Base-by-base conservation (phyloP, 2,888 invertebrate species). In the Ligdia adustata region DNA sequence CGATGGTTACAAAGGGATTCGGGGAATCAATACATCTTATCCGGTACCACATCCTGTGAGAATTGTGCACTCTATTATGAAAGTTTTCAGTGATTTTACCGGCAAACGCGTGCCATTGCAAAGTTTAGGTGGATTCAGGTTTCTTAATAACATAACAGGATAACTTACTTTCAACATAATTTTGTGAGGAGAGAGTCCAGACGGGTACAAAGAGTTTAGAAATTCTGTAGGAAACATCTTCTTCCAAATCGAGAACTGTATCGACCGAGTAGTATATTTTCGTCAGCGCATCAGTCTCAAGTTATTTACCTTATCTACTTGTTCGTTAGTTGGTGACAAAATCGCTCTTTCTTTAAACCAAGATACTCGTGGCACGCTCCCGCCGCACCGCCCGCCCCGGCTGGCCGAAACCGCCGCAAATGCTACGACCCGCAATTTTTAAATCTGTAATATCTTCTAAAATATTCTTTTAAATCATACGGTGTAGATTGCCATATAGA, bases 11-110 rank as follows among this genome's bases (percentile, higher is more conserved):
- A 24, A n/a, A 24, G 24, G 1, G 6, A 18, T 18, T 18, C 18
- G 4, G 18, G 18, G 18, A 18, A 18, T 18, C 18, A 18, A 18
- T 35, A 43, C 39, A 20, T 28, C 34, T 60, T 57, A 53, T 46
- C 55, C 58, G 39, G 54, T 54, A 46, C 56, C 57, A 53, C 56
- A 56, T 52, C 58, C 58, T 2, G 58, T 64, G 43, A 62, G 53
- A 55, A 61, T 60, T 52, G 53, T 58, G 53, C 60, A 57, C 50
- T 63, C 56, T 57, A 60, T 60, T 60, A 63, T 50, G 55, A 55
- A 57, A 47, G 46, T 57, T 60, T 62, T 60, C 5, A 56, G 34
- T 49, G 52, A 58, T 48, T 57, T 55, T 46, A 56, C 45, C 52
- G 45, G 43, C 37, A 58, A 49, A 41, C 54, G 40, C 42, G 52